Percentiles rank a stretch among this genome's conserved stretches.
Conservation (phyloP, 1,140 invertebrate genomes). For the Copidosoma floridanum region DNA sequence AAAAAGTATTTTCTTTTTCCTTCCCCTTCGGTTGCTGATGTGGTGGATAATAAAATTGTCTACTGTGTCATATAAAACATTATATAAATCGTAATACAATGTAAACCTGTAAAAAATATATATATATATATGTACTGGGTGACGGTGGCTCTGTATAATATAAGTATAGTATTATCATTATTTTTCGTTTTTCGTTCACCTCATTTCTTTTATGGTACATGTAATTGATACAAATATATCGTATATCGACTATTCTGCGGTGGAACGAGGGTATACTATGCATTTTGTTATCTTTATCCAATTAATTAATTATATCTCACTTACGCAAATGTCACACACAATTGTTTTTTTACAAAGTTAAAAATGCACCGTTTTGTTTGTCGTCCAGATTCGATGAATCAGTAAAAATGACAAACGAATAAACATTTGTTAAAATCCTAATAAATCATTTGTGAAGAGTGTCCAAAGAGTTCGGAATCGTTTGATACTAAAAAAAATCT, state of each 20-base stretch:
- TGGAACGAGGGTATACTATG: slow-evolving; percentile 30
- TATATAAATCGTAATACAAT: slow-evolving; percentile 59
- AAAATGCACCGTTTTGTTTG: background rate
- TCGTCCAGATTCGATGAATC: background rate
- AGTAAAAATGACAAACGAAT: background rate
- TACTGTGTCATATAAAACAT: slow-evolving; percentile 58
- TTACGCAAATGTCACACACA: background rate
- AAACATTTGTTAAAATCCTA: no score
- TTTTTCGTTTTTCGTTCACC: no score
- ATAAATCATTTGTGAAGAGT: no score
- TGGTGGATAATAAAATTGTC: slow-evolving; percentile 53
- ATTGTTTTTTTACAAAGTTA: background rate
- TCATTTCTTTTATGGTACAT: slow-evolving; percentile 55
- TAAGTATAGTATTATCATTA: slow-evolving; percentile 56
- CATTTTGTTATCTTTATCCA: slow-evolving; percentile 35
- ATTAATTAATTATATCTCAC: no score
- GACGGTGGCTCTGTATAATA: slow-evolving; percentile 56
- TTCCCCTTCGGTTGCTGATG: slow-evolving; percentile 32
- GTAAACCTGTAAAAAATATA: slow-evolving; percentile 61
- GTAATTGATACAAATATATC: slow-evolving; percentile 58
- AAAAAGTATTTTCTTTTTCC: no score
- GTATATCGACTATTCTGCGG: slow-evolving; percentile 53
- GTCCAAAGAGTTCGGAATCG: no score
- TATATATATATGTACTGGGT: no score
- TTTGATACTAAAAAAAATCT: no score